These are phyloP conservation scores for Phortica variegata DNA, from an alignment of 1,140 invertebrate species.

Conservation along the genomic window DNA sequence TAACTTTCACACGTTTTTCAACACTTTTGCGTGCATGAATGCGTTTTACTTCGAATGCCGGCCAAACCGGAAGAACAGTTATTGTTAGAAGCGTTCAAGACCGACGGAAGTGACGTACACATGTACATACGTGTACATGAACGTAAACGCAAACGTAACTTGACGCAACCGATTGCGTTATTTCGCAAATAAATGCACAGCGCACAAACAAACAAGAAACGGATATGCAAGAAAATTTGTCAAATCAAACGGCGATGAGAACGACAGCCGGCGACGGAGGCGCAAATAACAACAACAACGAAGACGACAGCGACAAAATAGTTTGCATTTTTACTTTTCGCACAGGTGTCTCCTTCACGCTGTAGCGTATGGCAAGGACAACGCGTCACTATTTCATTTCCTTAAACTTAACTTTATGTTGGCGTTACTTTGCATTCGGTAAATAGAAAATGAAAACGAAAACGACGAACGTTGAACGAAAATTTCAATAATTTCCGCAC, in stretches of 20 bases:
- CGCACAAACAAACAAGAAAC: slow-evolving; percentile 11
- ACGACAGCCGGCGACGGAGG: slow-evolving; percentile 14
- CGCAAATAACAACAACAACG: slow-evolving; percentile 14
- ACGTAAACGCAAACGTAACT: too few species aligned
- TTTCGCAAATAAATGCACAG: too few species aligned
- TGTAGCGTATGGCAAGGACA: not conserved
- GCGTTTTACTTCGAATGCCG: too few species aligned
- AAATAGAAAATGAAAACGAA: slow-evolving; percentile 32
- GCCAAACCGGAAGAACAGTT: slow-evolving; percentile 31
- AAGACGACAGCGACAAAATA: slow-evolving; percentile 8
- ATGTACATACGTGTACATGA: too few species aligned
- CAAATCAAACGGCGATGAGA: slow-evolving; percentile 26
- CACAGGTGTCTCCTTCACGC: not conserved
- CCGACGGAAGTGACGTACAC: too few species aligned
- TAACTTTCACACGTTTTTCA: too few species aligned
- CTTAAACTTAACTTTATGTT: slow-evolving; percentile 19
- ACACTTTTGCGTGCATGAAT: too few species aligned
- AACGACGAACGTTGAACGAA: slow-evolving; percentile 36
- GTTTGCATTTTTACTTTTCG: too few species aligned
- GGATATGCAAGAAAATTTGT: slow-evolving; percentile 53
- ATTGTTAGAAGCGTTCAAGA: slow-evolving; percentile 26
- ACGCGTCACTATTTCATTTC: slow-evolving; percentile 30
- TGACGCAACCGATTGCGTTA: too few species aligned
- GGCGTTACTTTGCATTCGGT: not conserved
- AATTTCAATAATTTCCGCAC: slow-evolving; percentile 55